Evolutionary conservation across 2,113 vertebrate genomes (phyloP).

Genomic region (Mesoclemmys tuberculata): DNA sequence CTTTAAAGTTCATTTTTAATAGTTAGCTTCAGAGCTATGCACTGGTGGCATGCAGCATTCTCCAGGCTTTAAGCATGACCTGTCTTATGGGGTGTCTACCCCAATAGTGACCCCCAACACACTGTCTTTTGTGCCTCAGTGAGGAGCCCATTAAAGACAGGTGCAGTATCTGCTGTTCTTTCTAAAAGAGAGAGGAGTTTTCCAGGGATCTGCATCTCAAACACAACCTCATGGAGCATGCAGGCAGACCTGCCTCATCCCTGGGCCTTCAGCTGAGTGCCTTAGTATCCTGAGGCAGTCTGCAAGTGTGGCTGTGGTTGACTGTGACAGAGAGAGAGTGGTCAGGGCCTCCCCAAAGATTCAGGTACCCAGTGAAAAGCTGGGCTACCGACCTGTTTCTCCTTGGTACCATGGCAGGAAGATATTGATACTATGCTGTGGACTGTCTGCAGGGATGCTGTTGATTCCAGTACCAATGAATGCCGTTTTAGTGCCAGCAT

Average conservation of each 20-base stretch:
- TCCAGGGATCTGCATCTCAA: no score
- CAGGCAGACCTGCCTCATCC: no score
- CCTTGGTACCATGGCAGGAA: not conserved
- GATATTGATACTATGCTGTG: not conserved
- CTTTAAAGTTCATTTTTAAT: not conserved
- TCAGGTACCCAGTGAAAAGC: not conserved
- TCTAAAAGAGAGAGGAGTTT: not conserved
- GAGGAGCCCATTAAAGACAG: not conserved
- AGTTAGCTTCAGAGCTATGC: not conserved
- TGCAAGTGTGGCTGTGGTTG: no score
- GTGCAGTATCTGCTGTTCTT: not conserved
- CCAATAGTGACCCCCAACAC: not conserved
- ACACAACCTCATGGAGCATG: not conserved
- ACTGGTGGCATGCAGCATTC: not conserved
- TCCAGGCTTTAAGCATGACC: not conserved
- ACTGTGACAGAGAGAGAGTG: no score
- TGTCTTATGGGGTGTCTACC: not conserved
- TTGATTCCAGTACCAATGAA: not conserved
- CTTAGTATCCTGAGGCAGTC: no score
- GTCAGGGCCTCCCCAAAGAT: not conserved
- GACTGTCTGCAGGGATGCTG: not conserved
- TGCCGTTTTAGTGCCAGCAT: not conserved
- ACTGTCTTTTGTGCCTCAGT: not conserved
- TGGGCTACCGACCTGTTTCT: no score
- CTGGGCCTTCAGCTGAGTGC: no score